Evolutionary conservation across 2,797 vertebrate genomes (phyloP), one percentile per base, ranked within the genome.

Genomic region (Danio jaintianensis): DNA sequence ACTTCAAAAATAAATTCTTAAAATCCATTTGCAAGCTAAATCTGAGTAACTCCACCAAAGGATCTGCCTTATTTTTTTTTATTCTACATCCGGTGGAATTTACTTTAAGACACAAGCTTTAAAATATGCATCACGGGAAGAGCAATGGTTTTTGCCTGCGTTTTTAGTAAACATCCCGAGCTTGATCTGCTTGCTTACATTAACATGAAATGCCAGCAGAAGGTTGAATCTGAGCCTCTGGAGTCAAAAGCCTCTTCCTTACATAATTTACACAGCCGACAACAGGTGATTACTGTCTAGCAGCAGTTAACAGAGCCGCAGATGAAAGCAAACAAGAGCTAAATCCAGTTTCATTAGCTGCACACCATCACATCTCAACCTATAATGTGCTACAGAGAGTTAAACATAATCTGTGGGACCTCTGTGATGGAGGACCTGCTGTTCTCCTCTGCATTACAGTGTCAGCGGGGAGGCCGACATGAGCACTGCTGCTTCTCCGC

Each of bases 1-100:
- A 29, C 29, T 29, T 29, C 29, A 29, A 29, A 29, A 29, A 29
- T 29, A 29, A 29, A 29, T 29, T 29, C 29, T 29, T 29, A 29
- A 29, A 29, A 29, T 29, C 29, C 29, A 29, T 29, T 29, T 29
- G 29, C 29, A 29, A 29, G 29, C 29, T 29, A 20, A 16, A 62
- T 53, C 48, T 42, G 52, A 43, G 11, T 52, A 75, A 79, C 11
- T 61, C 66, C 59, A 68, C 58, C 47, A 78, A 50, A 63, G 69
- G 69, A 8, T 85, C 78, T 85, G 71, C 67, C 75, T 62, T 29
- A 79, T 76, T 84, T 89, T 86, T 85, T 72, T 85, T 84, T n/a
- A n/a, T n/a, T n/a, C n/a, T 29, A 29, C 29, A 76, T 87, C 85
- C 84, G 85, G 85, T 89, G 88, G 83, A 90, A 76, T 85, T 91